A percentile compares a stretch with the other conserved stretches of the same genome.
These are phyloP conservation scores for Triplophysa yarkandensis DNA, from an alignment of 2,797 vertebrate genomes.

Conservation along the genomic window DNA sequence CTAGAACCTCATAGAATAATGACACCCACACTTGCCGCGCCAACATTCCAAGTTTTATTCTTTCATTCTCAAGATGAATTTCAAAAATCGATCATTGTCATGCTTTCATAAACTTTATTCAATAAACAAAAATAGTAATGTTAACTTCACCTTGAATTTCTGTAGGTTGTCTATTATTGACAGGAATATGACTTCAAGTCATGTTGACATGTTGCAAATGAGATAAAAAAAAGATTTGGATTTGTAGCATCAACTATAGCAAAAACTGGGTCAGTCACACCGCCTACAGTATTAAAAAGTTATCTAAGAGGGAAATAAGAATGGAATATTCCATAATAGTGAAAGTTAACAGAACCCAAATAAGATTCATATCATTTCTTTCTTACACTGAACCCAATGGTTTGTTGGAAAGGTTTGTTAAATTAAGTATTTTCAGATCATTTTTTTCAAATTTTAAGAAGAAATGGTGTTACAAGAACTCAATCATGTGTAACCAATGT, in stretches of 20 bases:
- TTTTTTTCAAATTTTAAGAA: too few relatives aligned
- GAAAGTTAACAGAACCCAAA: too few relatives aligned
- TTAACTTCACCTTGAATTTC: not conserved
- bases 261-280: too few relatives aligned
- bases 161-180: not conserved
- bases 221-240: too few relatives aligned
- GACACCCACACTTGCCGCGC: conserved; percentile 24
- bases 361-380: too few relatives aligned
- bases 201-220: not conserved
- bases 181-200: not conserved
- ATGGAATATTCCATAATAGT: not conserved
- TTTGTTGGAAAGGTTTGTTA: too few relatives aligned
- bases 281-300: not conserved
- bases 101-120: not conserved
- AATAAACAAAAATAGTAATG: not conserved
- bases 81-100: not conserved
- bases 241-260: too few relatives aligned
- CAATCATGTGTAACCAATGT: too few relatives aligned
- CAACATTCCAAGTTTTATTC: conserved; percentile 18
- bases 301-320: not conserved
- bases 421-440: too few relatives aligned
- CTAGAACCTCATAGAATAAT: not conserved
- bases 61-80: not conserved
- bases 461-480: too few relatives aligned
- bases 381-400: too few relatives aligned